Conservation (phyloP, 2,888 invertebrate species). For the Stenodera caucasica region DNA sequence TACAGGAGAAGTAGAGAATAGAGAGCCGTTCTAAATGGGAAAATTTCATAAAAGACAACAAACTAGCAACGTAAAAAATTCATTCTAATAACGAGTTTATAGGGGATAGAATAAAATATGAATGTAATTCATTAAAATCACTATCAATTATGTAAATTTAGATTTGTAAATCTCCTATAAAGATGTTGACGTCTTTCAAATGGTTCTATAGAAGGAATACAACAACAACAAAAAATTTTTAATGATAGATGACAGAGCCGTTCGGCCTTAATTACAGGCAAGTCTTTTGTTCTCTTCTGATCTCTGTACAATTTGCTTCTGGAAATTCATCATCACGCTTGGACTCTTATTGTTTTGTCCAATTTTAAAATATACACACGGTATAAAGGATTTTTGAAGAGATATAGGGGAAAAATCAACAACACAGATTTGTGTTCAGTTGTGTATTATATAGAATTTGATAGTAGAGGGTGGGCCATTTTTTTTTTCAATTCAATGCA, state of each 20-base stretch:
- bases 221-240: no score
- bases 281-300: constrained; percentile 35
- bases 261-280: constrained; percentile 35
- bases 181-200: not conserved
- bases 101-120: no score
- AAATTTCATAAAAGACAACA: no score
- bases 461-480: constrained; percentile 11
- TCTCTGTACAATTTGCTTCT: constrained; percentile 23
- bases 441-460: not conserved
- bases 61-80: not conserved
- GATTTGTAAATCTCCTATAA: no score
- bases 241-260: constrained; percentile 35
- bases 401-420: not conserved
- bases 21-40: no score
- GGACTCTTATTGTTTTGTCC: not conserved
- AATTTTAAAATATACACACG: not conserved
- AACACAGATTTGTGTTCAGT: not conserved
- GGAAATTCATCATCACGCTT: constrained; percentile 5
- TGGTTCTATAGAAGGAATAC: constrained; percentile 10
- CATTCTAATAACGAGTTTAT: not conserved
- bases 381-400: not conserved
- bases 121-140: no score
- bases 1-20: not conserved
- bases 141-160: no score
- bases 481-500: no score